Conservation (phyloP, 2,888 invertebrate species). For the Stenurella melanura region DNA sequence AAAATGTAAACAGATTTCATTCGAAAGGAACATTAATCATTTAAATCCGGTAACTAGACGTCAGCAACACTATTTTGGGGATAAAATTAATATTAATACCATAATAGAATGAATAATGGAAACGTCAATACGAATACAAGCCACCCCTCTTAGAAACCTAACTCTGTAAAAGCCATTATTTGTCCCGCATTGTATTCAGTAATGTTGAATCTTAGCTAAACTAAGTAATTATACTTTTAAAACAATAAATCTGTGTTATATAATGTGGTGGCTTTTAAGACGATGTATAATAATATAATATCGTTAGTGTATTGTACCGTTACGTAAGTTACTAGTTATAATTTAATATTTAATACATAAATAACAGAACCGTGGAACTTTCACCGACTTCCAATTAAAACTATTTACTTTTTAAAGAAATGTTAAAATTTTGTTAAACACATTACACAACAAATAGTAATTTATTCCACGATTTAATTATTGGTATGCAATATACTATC, state of each 20-base stretch:
- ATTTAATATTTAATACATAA: conserved; percentile 55
- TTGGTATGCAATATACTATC: conserved; percentile 1
- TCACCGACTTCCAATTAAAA: conserved; percentile 45
- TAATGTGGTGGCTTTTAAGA: conserved; percentile 32
- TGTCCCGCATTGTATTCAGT: conserved; percentile 33
- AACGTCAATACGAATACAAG: conserved; percentile 57
- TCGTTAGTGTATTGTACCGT: conserved; percentile 44
- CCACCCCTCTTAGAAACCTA: conserved; percentile 38
- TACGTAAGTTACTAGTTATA: conserved; percentile 55
- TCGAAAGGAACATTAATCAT: conserved; percentile 48
- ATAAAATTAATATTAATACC: conserved; percentile 54
- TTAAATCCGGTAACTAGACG: conserved; percentile 47
- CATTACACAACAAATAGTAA: conserved; percentile 30
- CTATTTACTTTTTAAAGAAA: conserved; percentile 36
- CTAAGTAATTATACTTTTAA: conserved; percentile 36
- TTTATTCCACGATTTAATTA: conserved; percentile 28
- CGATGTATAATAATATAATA: conserved; percentile 39
- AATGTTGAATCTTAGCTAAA: conserved; percentile 22
- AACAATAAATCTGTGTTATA: conserved; percentile 43
- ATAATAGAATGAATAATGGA: conserved; percentile 59
- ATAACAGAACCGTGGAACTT: conserved; percentile 56
- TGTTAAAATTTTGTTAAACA: conserved; percentile 9
- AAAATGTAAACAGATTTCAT: conserved; percentile 39
- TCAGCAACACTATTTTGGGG: conserved; percentile 51
- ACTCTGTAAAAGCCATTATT: conserved; percentile 39